Percentiles rank a stretch among this genome's conserved stretches.
phyloP scores from a whole-genome alignment of 2,113 vertebrate species.

The Strix aluco region DNA sequence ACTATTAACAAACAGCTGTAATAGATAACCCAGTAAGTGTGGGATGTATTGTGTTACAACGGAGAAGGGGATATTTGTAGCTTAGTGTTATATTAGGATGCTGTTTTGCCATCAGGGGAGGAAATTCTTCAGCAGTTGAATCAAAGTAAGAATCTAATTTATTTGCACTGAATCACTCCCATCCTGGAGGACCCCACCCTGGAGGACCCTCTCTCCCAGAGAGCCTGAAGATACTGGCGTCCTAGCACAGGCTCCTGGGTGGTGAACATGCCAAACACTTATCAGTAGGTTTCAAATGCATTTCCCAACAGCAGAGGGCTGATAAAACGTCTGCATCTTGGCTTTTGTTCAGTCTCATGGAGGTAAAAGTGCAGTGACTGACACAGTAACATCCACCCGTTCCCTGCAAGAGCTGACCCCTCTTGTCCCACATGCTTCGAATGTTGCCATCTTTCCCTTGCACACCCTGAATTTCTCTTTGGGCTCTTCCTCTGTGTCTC shows the following conservation, averaged over 20 bases:
- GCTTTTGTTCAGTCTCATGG: background rate
- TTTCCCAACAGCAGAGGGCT: background rate
- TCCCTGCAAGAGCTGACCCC: background rate
- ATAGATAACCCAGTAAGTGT: background rate
- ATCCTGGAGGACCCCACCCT: background rate
- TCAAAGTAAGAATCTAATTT: background rate
- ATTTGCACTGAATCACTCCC: background rate
- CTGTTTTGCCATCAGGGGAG: background rate
- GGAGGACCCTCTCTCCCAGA: background rate
- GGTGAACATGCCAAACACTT: background rate
- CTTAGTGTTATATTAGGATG: background rate
- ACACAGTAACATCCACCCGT: background rate
- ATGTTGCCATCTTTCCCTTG: fast-evolving
- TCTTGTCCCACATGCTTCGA: background rate
- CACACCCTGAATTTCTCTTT: background rate
- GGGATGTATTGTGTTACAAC: background rate
- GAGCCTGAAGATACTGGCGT: background rate
- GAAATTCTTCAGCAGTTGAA: background rate
- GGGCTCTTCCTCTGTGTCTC: background rate
- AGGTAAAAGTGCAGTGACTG: background rate
- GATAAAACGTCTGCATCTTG: background rate
- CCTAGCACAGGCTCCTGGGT: background rate
- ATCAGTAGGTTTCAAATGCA: background rate
- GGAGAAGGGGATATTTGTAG: background rate
- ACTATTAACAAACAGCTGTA: background rate